Evolutionary conservation across 2,113 vertebrate genomes (phyloP).

Genomic region (Lucifuga dentata): DNA sequence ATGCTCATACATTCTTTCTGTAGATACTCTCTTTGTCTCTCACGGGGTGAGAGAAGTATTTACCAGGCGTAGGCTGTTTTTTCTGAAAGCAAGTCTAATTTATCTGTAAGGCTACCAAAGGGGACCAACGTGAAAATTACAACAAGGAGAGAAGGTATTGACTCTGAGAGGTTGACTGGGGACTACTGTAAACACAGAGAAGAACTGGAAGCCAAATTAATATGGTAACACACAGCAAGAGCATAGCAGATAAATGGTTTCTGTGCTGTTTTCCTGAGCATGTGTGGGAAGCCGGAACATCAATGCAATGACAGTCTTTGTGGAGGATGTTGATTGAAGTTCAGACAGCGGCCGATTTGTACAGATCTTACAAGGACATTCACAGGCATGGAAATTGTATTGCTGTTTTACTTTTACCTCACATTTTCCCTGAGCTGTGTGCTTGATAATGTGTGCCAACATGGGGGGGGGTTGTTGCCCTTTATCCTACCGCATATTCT

Average conservation of each 20-base stretch:
- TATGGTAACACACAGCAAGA: constrained; percentile 9
- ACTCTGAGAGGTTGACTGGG: constrained; percentile 26
- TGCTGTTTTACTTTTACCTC: constrained; percentile 32
- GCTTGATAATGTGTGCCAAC: constrained; percentile 36
- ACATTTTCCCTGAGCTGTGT: not conserved
- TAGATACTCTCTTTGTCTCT: constrained; percentile 72
- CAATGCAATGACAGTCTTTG: constrained; percentile 6
- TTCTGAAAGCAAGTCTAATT: constrained; percentile 46
- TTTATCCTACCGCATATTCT: constrained; percentile 19
- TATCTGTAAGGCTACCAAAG: constrained; percentile 39
- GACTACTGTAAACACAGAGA: constrained; percentile 26
- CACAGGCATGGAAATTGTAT: constrained; percentile 2
- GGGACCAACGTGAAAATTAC: constrained; percentile 50
- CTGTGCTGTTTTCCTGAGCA: constrained; percentile 2
- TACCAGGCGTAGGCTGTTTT: constrained; percentile 54
- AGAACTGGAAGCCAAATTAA: constrained; percentile 38
- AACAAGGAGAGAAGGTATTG: constrained; percentile 21
- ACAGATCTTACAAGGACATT: constrained; percentile 38
- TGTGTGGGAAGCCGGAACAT: constrained; percentile 18
- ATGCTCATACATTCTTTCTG: constrained; percentile 76
- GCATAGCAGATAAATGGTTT: constrained; percentile 14
- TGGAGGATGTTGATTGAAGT: constrained; percentile 26
- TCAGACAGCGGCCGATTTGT: constrained; percentile 21
- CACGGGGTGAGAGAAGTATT: constrained; percentile 47
- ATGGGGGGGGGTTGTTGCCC: not conserved